Evolutionary conservation across 1,140 invertebrate genomes (phyloP), one percentile per base, ranked within the genome.

Genomic region (Halictus rubicundus): DNA sequence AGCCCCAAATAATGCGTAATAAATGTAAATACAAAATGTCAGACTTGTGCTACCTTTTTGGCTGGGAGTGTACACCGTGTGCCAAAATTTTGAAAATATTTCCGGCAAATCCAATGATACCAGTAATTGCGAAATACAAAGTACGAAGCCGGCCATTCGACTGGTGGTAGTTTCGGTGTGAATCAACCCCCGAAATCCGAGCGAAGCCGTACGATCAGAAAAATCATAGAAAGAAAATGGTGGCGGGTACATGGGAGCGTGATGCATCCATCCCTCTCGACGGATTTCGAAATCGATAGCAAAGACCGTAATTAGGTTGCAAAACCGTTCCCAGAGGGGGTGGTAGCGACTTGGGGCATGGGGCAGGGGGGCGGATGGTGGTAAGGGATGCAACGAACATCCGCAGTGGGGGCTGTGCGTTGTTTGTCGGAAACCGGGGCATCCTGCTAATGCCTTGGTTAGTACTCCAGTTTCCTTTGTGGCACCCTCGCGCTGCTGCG

Each of bases 391-490:
- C 64, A 16, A 19, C 14, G 65, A 25, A 23, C 37, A 37, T 42
- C 59, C 32, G 59, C n/a, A 54, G 72, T 64, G 68, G 82, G 82
- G 78, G 68, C 70, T 74, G 78, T 52, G 74, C 27, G 74, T 74
- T 80, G 57, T 81, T 57, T 59, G 66, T 81, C 73, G 71, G 77
- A 74, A 85, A 77, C 63, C 74, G 69, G 65, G 80, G 66, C 64
- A 86, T 84, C 80, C 84, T 85, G 85, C 78, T 88, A 88, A 88
- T 88, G 87, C 85, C 87, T 85, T 80, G 87, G 85, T 88, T 88
- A 85, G 85, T 88, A 88, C 87, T 88, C 80, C 85, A 79, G 80
- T 83, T 88, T 88, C 87, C 87, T 88, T 88, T 88, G 87, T 88
- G 80, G 82, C 82, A 84, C 85, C 82, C 82, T 82, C 81, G 68